Base-by-base conservation (phyloP, 2,888 invertebrate species). In the Phymatocera aterrima region DNA sequence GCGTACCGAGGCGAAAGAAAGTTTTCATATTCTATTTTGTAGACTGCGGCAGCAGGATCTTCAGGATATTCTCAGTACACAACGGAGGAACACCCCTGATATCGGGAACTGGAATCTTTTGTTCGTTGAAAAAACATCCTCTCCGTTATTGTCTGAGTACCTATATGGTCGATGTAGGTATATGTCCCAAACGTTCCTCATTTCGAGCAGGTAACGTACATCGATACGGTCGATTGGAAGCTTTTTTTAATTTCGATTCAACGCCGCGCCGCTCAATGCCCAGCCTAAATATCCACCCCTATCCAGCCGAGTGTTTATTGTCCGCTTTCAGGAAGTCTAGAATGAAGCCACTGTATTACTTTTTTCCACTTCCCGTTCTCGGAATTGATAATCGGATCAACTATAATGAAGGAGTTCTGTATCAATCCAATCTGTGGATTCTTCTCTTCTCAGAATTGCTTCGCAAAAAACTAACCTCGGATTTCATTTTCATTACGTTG, bases 181-280 rank as follows among this genome's bases (percentile, higher is more conserved):
- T n/a, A n/a, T n/a, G n/a, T n/a, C n/a, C n/a, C n/a, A n/a, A n/a
- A n/a, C 34, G 64, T 18, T 64, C 64, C 37, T 37, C 37, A 34
- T 64, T 64, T 61, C 34, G n/a, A 61, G n/a, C n/a, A n/a, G n/a
- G n/a, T n/a, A n/a, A n/a, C n/a, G 61, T 61, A 64, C 37, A 34
- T 64, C 37, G 8, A 64, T 37, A 64, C 18, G 18, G 21, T 15
- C 34, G 64, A 37, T 64, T 64, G 37, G 37, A 64, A 64, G 37
- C 18, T 64, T 37, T n/a, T n/a, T n/a, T 21, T 37, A 64, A 64
- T 64, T 37, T 64, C 64, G 18, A 64, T 24, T 64, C 64, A 64
- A n/a, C n/a, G n/a, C 37, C 21, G 64, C 18, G 64, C n/a, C n/a
- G n/a, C 64, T 64, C 64, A 18, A 34, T 64, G n/a, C 24, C 21